Percentiles rank a stretch among this genome's conserved stretches.
phyloP scores from a whole-genome alignment of 2,888 invertebrate species.

The Zhuqinia jingwanae region DNA sequence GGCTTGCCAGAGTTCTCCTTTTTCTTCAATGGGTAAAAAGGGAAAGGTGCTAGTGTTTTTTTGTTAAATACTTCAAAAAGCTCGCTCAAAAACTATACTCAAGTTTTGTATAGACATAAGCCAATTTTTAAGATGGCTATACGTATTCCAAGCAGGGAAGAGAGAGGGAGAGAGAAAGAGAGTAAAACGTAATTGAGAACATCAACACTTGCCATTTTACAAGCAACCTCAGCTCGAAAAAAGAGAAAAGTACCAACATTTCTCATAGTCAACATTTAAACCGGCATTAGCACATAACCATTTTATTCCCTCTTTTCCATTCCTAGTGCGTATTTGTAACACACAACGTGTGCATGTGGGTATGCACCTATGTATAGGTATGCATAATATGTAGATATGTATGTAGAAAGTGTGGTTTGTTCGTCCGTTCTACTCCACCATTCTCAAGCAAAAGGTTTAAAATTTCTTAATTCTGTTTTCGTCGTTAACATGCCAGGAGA shows the following conservation, averaged over 20 bases:
- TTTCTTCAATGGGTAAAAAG: not conserved
- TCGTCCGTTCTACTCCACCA: too few relatives aligned
- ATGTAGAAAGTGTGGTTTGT: too few relatives aligned
- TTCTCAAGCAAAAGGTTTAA: too few relatives aligned
- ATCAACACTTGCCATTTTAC: conserved; percentile 26
- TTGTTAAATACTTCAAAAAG: conserved; percentile 31
- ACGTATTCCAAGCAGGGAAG: not conserved
- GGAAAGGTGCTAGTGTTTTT: conserved; percentile 24
- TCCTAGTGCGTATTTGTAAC: not conserved
- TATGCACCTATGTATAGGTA: too few relatives aligned
- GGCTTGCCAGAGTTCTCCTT: too few relatives aligned
- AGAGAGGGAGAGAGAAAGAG: not conserved
- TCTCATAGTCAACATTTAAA: not conserved
- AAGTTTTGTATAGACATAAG: too few relatives aligned
- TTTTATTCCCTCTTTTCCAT: not conserved
- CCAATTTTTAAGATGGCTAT: too few relatives aligned
- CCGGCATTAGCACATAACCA: not conserved
- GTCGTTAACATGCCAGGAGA: too few relatives aligned
- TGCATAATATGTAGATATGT: too few relatives aligned
- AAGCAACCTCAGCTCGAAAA: not conserved
- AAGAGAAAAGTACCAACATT: not conserved
- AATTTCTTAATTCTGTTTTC: too few relatives aligned
- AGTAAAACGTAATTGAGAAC: conserved; percentile 20
- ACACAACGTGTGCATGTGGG: too few relatives aligned
- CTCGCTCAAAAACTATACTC: not conserved